phyloP scores from a whole-genome alignment of 2,888 invertebrate genomes.

The Serripes groenlandicus region DNA sequence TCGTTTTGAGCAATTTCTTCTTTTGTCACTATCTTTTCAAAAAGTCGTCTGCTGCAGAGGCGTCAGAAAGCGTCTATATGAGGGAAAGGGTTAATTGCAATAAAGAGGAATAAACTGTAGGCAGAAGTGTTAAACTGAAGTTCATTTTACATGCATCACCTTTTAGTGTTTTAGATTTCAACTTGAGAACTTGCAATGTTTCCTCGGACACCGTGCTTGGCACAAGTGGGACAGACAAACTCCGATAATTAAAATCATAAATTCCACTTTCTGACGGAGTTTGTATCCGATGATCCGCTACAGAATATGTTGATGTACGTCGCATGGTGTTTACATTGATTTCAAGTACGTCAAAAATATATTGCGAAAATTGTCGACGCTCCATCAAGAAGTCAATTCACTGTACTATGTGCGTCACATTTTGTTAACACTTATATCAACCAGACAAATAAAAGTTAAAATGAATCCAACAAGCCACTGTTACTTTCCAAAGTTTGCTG shows the following conservation, averaged over 20 bases:
- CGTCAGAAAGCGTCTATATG: too few species aligned
- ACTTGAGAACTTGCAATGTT: conserved; percentile 17
- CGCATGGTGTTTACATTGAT: conserved; percentile 24
- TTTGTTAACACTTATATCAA: background rate
- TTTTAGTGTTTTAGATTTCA: conserved; percentile 33
- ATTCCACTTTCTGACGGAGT: conserved; percentile 37
- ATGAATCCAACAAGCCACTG: background rate
- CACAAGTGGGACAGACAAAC: conserved; percentile 42
- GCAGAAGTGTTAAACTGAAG: too few species aligned
- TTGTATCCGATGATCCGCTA: conserved; percentile 29
- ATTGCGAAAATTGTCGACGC: background rate
- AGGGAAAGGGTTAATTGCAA: background rate
- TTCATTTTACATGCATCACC: too few species aligned
- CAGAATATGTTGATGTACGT: conserved; percentile 24
- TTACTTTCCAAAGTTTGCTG: background rate
- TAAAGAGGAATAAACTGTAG: background rate
- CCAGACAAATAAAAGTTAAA: background rate
- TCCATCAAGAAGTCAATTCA: background rate
- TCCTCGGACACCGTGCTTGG: background rate
- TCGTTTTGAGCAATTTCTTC: conserved; percentile 7
- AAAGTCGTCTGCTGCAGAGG: too few species aligned
- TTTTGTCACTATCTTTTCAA: background rate
- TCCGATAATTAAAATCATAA: conserved; percentile 42
- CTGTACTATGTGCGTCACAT: background rate
- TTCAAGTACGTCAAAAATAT: conserved; percentile 25